Conservation (phyloP, 2,888 invertebrate species). For the Drosophila algonquin region DNA sequence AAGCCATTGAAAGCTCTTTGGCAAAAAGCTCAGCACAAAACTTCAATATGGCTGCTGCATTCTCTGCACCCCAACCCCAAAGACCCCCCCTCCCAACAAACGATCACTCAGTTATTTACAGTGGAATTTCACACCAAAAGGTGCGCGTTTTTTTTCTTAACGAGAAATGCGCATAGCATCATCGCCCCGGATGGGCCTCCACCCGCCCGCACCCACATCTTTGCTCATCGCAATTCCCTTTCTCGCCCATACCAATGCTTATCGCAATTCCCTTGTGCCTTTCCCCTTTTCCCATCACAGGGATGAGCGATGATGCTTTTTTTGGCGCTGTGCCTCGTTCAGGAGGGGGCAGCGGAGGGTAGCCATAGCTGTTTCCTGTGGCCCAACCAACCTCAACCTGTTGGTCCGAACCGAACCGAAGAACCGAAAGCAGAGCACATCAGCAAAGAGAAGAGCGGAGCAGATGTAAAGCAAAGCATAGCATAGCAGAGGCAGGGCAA, state of each 20-base stretch:
- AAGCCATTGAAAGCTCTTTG: constrained; percentile 5
- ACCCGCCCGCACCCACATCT: background rate
- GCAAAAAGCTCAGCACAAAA: background rate
- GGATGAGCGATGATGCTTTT: constrained; percentile 1
- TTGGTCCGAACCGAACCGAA: constrained; percentile 5
- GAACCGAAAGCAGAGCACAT: background rate
- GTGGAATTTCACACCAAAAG: constrained; percentile 67
- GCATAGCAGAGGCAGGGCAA: background rate
- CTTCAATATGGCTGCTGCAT: background rate
- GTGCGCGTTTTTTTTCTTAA: constrained; percentile 58
- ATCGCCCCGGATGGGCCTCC: constrained; percentile 23
- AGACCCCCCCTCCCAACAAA: background rate
- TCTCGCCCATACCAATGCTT: background rate
- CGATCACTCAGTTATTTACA: constrained; percentile 56
- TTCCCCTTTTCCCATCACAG: background rate
- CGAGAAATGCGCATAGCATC: constrained; percentile 63
- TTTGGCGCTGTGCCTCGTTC: background rate
- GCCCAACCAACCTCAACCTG: constrained; percentile 23
- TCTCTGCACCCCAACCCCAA: background rate
- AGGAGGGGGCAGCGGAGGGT: background rate
- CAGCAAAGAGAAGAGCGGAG: background rate
- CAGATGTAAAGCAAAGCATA: background rate
- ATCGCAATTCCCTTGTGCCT: background rate
- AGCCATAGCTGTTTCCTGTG: constrained; percentile 27
- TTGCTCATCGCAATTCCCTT: background rate